Evolutionary conservation across 2,797 vertebrate genomes (phyloP), one percentile per base, ranked within the genome.

Genomic region (Mormyrus proboscirostris): DNA sequence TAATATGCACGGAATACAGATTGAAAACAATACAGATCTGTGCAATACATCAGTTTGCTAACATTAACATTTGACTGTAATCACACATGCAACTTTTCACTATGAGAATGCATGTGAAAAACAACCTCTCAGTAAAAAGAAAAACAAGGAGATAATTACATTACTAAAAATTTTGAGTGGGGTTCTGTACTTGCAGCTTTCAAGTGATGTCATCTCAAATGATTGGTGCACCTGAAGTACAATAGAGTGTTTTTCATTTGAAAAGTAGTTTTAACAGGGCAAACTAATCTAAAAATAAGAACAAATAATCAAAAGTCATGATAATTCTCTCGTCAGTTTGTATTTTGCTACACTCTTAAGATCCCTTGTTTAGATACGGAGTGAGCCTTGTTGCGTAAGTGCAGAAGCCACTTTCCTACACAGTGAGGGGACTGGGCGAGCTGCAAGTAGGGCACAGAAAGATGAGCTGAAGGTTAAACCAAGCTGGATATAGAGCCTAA

Each of bases 171-270:
- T 0, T 59, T 87, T 59, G 51, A 38, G 49, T 55, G 51, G 51
- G 19, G 14, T 86, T 86, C 85, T n/a, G 86, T 87, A 10, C 55
- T 87, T 62, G 86, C 86, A 87, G 86, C 53, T 59, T 41, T 87
- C 51, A 85, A 85, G 83, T 85, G 83, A 85, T 87, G 29, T 87
- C 86, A 59, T 87, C 38, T 87, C 86, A 87, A 87, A 87, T 29
- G 33, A 41, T 55, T 59, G 25, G 33, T 59, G 57, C 44, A 85
- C 1, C 41, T 50, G 47, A 22, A 50, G 83, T 47, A 38, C 29
- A 41, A 87, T 19, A 87, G 33, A 87, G 55, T 57, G 29, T 57
- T 57, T 38, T 41, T 59, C 33, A 87, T 57, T 57, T 38, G 53
- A 19, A 87, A 59, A 87, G 86, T 53, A 87, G 16, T 9, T 38